Evolutionary conservation across 2,888 invertebrate genomes (phyloP).

Genomic region (Hymenopus coronatus): DNA sequence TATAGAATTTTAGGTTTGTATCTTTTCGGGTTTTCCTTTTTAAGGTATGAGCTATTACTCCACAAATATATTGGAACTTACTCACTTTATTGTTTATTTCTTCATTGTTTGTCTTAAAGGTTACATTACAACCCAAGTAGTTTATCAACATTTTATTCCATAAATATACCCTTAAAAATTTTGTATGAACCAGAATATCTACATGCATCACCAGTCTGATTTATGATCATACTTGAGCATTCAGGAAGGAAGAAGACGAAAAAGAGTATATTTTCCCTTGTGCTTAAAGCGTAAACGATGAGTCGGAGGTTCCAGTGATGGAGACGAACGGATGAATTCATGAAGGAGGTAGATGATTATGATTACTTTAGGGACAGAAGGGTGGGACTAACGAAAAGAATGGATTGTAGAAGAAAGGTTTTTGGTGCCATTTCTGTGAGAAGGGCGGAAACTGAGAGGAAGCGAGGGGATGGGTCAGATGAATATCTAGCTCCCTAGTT

Average conservation of each 20-base stretch:
- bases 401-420: background rate
- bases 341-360: conserved; percentile 9
- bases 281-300: conserved; percentile 13
- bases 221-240: background rate
- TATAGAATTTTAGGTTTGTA: too few species aligned
- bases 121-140: too few species aligned
- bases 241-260: background rate
- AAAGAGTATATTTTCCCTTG: background rate
- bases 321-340: background rate
- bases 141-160: too few species aligned
- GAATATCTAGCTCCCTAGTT: background rate
- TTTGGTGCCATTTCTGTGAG: conserved; percentile 8
- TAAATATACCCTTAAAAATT: background rate
- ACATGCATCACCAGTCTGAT: background rate
- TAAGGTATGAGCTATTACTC: too few species aligned
- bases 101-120: too few species aligned
- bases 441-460: background rate
- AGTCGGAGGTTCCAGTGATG: background rate
- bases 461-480: background rate
- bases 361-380: background rate
- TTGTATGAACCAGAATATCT: background rate
- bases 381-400: background rate
- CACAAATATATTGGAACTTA: too few species aligned
- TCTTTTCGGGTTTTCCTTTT: too few species aligned
- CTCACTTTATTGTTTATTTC: too few species aligned